Base-by-base conservation (phyloP, 1,140 invertebrate genomes). In the Leptinotarsa texana region DNA sequence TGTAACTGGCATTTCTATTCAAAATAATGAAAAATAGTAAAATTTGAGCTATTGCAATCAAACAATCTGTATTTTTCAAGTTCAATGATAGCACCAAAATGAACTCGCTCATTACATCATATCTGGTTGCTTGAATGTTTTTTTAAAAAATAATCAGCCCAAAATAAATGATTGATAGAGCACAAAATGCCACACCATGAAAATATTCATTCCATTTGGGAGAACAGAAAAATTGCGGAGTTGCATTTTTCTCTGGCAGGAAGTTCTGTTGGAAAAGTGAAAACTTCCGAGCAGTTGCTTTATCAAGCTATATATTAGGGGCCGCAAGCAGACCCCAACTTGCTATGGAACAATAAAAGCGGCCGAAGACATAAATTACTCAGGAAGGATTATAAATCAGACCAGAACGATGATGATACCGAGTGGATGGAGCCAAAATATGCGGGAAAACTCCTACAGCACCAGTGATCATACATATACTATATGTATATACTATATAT, bases 291-390 rank as follows among this genome's bases (percentile, higher is more conserved):
- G 61, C 24, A 63, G 61, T 42, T 62, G 70, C 51, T 62, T 62
- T 63, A 72, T 72, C 49, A 61, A 72, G 70, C 51, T 21, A 72
- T 72, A 72, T 72, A 72, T 72, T 72, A 72, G 70, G 57, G 33
- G 4, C 13, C 0, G 70, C 70, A 33, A 48, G 70, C 70, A 72
- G 13, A 18, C 51, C n/a, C 49, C 18, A 72, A 63, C 70, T 72
- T 61, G 70, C 18, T 33, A 63, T 22, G 17, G 70, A 72, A 72
- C 70, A 72, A 72, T 72, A 63, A 27, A 72, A 72, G 17, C 22
- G 22, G 70, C 18, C 70, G 27, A 24, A 48, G 15, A 62, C 3
- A 72, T 72, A 72, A 72, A 72, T 72, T 72, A 72, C 70, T 72
- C 70, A 27, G 24, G 18, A 13, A 13, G n/a, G 70, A 27, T 72